Base-by-base conservation (phyloP, 2,797 vertebrate species). In the Lepilemur ruficaudatus region DNA sequence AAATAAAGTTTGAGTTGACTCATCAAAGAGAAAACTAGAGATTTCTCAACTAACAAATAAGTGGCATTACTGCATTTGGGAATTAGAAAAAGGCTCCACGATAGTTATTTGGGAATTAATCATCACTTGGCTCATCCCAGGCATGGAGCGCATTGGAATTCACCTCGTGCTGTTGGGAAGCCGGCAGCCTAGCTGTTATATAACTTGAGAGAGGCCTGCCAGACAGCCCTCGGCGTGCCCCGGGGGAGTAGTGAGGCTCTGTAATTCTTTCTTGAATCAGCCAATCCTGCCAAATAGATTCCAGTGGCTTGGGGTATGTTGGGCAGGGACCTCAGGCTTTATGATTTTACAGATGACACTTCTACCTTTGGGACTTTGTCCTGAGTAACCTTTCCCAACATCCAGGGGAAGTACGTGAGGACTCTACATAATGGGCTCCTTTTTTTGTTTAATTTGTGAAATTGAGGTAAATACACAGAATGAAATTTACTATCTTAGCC, bases 61-160 rank as follows among this genome's bases (percentile, higher is more conserved):
- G 32, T 20, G 88, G 46, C 61, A 13, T 73, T 50, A 7, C 52
- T 84, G 83, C 63, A 0, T 20, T n/a, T 50, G 87, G 73, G 61
- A 93, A 38, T 73, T 57, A 35, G 84, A 38, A 55, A 61, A 61
- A n/a, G 72, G 3, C 23, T 46, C 48, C 23, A 32, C 2, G 15
- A 75, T 80, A 22, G 38, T 94, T 93, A 48, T 52, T 86, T 91
- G 83, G 89, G 75, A 80, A 87, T 79, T 87, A 57, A 93, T 89
- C 59, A 63, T 75, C 52, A 0, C 7, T 46, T 41, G 81, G 70
- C 73, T 76, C 3, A 9, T 69, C 69, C 81, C 14, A n/a, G 93
- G 79, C 90, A 20, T 32, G 73, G 81, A 73, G 63, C 23, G 2
- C 32, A 12, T 86, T 3, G 23, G 57, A 69, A 86, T 88, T 90